These are phyloP conservation scores for Hymenopus coronatus DNA, from an alignment of 2,888 invertebrate genomes.

Conservation along the genomic window DNA sequence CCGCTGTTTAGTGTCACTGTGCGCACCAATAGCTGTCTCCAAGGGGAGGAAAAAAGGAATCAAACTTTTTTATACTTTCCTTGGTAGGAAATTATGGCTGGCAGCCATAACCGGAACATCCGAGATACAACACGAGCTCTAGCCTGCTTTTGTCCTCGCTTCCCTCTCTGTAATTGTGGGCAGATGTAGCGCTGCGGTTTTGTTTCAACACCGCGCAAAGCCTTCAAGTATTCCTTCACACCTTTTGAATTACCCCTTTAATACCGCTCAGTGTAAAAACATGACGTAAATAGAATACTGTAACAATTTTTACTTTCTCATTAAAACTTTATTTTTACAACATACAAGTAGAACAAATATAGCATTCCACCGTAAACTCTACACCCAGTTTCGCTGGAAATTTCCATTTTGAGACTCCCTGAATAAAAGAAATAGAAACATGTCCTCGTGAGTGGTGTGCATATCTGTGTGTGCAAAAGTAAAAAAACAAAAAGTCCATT, in stretches of 20 bases:
- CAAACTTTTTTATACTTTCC: neutral
- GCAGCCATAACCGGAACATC: neutral
- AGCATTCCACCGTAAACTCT: no score
- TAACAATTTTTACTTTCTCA: no score
- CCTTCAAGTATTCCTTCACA: neutral
- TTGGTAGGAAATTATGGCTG: neutral
- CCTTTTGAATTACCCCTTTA: neutral
- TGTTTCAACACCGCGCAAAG: neutral
- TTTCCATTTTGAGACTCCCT: no score
- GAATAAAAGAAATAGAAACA: no score
- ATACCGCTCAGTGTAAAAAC: neutral
- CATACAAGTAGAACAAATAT: no score
- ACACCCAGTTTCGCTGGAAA: no score
- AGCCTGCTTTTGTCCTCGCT: neutral
- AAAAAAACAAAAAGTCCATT: no score
- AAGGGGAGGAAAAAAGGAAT: neutral
- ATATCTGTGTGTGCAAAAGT: no score
- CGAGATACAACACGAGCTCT: neutral
- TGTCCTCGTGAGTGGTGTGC: no score
- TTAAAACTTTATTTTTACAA: no score
- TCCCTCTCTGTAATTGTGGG: neutral
- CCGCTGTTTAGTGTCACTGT: neutral
- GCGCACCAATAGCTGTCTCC: neutral
- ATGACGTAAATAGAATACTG: no score
- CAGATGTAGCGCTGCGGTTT: neutral